A percentile compares a stretch with the other conserved stretches of the same genome.
Conservation (phyloP, 2,113 vertebrate genomes). For the Orientallactaga bullata region DNA sequence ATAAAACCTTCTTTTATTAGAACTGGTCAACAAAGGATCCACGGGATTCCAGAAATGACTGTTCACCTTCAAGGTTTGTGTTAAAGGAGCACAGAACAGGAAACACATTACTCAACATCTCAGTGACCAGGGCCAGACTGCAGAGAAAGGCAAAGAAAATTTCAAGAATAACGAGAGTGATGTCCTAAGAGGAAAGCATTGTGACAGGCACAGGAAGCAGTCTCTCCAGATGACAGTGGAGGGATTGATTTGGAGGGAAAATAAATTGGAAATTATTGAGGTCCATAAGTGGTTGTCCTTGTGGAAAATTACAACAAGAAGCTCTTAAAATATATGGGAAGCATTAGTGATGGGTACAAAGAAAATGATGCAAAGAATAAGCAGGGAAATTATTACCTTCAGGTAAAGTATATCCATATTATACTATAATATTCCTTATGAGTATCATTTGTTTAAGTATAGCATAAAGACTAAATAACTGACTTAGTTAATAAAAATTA, state of each 20-base stretch:
- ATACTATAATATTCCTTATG: neutral
- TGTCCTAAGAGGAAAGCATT: neutral
- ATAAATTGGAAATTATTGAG: neutral
- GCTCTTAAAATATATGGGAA: neutral
- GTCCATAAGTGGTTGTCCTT: neutral
- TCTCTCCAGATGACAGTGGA: neutral
- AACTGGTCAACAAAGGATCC: neutral
- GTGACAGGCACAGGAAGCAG: neutral
- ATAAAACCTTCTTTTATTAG: neutral
- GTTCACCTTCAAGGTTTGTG: neutral
- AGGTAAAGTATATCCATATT: neutral
- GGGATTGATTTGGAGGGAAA: neutral
- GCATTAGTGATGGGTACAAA: neutral
- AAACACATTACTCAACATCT: neutral
- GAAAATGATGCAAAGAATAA: neutral
- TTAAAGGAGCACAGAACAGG: slow-evolving; percentile 36
- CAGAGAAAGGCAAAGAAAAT: neutral
- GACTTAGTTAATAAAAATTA: neutral
- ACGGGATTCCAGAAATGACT: neutral
- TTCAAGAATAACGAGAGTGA: slow-evolving; percentile 30
- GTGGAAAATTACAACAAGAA: neutral
- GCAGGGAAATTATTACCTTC: neutral
- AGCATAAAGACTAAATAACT: neutral
- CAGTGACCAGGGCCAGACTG: neutral
- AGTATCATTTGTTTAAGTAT: neutral